phyloP scores from a whole-genome alignment of 2,797 vertebrate species.

The Microctenopoma stevenorrisi region DNA sequence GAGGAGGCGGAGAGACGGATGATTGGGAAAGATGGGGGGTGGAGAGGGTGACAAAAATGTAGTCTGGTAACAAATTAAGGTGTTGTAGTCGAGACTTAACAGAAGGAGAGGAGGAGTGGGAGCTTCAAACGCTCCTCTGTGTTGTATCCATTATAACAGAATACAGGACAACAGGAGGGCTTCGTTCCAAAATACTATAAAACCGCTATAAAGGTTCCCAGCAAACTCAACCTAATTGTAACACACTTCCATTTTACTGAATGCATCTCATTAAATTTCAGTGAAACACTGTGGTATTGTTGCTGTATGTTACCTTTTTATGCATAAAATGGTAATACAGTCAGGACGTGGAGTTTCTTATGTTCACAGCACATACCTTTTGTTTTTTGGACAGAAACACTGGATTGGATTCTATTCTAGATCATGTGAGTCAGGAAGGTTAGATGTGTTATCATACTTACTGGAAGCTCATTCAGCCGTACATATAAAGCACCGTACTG shows the following conservation, averaged over 20 bases:
- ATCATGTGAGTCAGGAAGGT: no score
- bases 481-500: no score
- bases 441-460: no score
- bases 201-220: conserved; percentile 25
- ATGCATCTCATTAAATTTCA: conserved; percentile 18
- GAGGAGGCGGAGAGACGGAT: conserved; percentile 57
- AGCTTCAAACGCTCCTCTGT: conserved; percentile 57
- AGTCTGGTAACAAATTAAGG: conserved; percentile 71
- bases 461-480: no score
- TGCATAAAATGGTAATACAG: neutral
- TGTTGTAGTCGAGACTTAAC: conserved; percentile 65
- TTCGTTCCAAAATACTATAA: conserved; percentile 39
- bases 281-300: neutral
- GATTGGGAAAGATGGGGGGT: conserved; percentile 32
- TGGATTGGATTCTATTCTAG: no score
- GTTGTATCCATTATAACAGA: conserved; percentile 47
- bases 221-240: conserved; percentile 10
- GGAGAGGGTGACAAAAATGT: conserved; percentile 60
- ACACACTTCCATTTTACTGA: conserved; percentile 13
- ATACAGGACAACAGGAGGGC: conserved; percentile 49
- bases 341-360: neutral
- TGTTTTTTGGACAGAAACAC: no score
- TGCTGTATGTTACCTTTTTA: neutral
- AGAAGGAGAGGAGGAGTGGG: conserved; percentile 78
- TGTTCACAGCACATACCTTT: no score